Percentiles rank a stretch among this genome's conserved stretches.
phyloP scores from a whole-genome alignment of 2,888 invertebrate species.

The Boloria selene region DNA sequence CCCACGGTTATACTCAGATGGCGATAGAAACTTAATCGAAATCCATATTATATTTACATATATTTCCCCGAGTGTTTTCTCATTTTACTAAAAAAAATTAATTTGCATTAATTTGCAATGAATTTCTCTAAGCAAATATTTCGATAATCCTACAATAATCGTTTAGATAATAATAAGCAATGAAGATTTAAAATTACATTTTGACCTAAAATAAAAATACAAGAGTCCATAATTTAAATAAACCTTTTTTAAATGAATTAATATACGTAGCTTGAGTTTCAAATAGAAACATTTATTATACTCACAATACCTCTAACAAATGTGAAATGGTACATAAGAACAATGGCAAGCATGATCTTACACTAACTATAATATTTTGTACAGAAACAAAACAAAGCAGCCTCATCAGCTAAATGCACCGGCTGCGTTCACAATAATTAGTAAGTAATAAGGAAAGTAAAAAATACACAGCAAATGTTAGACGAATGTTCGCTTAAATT shows the following conservation, averaged over 20 bases:
- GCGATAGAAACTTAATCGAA: no score
- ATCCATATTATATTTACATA: no score
- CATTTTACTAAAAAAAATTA: no score
- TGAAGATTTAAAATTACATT: no score
- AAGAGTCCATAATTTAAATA: not conserved
- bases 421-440: constrained; percentile 33
- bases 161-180: no score
- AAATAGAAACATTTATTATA: not conserved
- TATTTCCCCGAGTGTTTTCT: no score
- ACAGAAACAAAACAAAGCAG: constrained; percentile 33
- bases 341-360: constrained; percentile 16
- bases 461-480: constrained; percentile 13
- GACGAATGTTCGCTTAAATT: constrained; percentile 3
- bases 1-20: no score
- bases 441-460: constrained; percentile 34
- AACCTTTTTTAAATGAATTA: not conserved
- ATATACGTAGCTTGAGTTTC: not conserved
- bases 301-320: constrained; percentile 13
- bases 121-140: no score
- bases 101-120: no score
- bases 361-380: constrained; percentile 31
- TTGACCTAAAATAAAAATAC: no score
- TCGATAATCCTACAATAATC: no score
- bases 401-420: constrained; percentile 42
- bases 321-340: constrained; percentile 10